Base-by-base conservation (phyloP, 2,888 invertebrate species). In the Ectemnius continuus region DNA sequence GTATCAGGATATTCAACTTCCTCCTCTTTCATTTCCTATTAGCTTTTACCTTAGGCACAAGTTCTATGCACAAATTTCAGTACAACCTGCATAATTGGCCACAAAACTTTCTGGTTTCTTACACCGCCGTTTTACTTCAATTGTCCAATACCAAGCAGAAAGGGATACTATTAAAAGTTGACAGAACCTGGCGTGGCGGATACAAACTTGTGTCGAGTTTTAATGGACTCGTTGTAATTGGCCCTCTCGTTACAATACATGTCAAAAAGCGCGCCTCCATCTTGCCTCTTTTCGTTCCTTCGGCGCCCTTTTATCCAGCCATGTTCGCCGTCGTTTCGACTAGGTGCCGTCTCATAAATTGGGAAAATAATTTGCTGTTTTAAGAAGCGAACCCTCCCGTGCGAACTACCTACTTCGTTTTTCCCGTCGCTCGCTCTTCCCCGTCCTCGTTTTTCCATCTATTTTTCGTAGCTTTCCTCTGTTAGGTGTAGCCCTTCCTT, bases 91-190 rank as follows among this genome's bases (percentile, higher is more conserved):
- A 23, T 3, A 23, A 23, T 23, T 23, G 23, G 23, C 23, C 23
- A 23, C 23, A 23, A 23, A 23, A 23, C 23, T 23, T 23, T 3
- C 23, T 1, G 23, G 23, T 23, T 23, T 23, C 23, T 23, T 23
- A 23, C 23, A 2, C 23, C 59, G 74, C 73, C 79, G 71, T 80
- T 74, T 74, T 76, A 77, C 82, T 79, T 86, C 86, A 84, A 87
- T 87, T 86, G 86, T 85, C 79, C 84, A 82, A 23, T 23, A 23
- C 23, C 78, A 77, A 80, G 76, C 73, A 68, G 76, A 78, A 78
- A 85, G 80, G 84, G 85, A 87, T 86, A 86, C 87, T 86, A 88
- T 88, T 88, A 88, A 88, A 88, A 88, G 85, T 87, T 87, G 86
- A 86, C 84, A 86, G 2, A 20, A 81, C 80, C 82, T 67, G 67